Evolutionary conservation across 2,113 vertebrate species (phyloP), one percentile per base, ranked within the genome.

Genomic region (Toxotes chatareus): DNA sequence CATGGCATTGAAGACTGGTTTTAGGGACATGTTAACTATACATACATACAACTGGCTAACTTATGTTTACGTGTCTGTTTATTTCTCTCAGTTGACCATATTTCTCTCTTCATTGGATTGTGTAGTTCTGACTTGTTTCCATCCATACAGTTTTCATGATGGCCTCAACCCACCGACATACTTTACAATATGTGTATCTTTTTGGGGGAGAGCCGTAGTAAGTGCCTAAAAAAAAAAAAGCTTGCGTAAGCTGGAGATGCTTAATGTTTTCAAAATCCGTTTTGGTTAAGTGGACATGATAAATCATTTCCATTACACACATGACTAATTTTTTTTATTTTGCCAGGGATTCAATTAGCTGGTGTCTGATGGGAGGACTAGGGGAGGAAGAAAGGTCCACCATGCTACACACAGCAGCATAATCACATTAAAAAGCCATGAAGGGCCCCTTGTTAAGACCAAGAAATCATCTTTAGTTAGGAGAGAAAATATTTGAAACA

Each of bases 231-330:
- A 88, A 27, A 27, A 27, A 27, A 73, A 86, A 93, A 88, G 88
- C 80, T 83, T 32, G 86, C 93, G 89, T 90, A 89, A 93, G 94
- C 90, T 84, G 80, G 62, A 84, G 83, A 91, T 92, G 71, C 83
- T 90, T 81, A 1, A 11, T 91, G 91, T 91, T 91, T 94, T 93
- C 94, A 88, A 93, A 91, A 92, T 94, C 63, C 55, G 88, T 94
- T 95, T 94, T 91, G 84, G 84, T 93, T 92, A 93, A 90, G 90
- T 91, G 93, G 92, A 94, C 91, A 86, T 92, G 85, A 94, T 91
- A 90, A 92, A 84, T 94, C 92, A 93, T 90, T 91, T 91, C 85
- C 91, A 80, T 92, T 93, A 95, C 76, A 87, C 90, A 90, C 68
- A 80, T 91, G 90, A 88, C 88, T 82, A 91, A 92, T 93, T 86